A percentile compares a stretch with the other conserved stretches of the same genome.
phyloP scores from a whole-genome alignment of 64 coral and sea anemone genomes.

The Pachyseris speciosa region DNA sequence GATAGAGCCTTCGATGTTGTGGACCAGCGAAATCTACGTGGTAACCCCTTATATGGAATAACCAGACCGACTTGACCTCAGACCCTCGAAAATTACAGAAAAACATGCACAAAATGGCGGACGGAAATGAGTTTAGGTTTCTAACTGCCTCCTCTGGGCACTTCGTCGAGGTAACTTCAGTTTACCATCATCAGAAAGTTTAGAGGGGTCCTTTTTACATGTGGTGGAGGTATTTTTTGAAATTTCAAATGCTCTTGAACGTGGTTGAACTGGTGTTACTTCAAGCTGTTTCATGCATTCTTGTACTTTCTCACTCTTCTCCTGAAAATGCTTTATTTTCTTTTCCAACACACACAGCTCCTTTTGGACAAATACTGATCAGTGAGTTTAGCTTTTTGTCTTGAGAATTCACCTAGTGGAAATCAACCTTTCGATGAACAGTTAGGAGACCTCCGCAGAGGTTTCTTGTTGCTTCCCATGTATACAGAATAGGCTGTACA shows the following conservation, averaged over 20 bases:
- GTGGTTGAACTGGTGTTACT: background rate
- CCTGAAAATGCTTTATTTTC: background rate
- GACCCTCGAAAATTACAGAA: no score
- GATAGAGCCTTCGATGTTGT: no score
- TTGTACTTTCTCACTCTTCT: background rate
- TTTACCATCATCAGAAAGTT: slow-evolving; percentile 44
- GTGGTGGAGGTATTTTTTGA: background rate
- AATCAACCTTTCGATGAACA: slow-evolving; percentile 35
- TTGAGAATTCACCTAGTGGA: slow-evolving; percentile 37
- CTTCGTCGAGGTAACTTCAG: slow-evolving; percentile 48
- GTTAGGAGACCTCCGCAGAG: slow-evolving; percentile 3
- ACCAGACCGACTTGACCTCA: no score
- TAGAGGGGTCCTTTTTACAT: slow-evolving; percentile 15
- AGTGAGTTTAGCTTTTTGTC: background rate
- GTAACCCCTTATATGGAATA: no score
- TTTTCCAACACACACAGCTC: slow-evolving; percentile 29
- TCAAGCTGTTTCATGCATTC: background rate
- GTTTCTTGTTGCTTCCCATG: no score
- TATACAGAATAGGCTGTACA: background rate
- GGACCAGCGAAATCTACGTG: no score
- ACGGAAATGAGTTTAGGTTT: no score
- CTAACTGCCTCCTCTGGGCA: slow-evolving; percentile 31
- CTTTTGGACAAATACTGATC: slow-evolving; percentile 44
- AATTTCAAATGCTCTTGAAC: slow-evolving; percentile 41
- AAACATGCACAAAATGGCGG: no score